Conservation (phyloP, 2,797 vertebrate genomes). For the Anguilla pacifica region DNA sequence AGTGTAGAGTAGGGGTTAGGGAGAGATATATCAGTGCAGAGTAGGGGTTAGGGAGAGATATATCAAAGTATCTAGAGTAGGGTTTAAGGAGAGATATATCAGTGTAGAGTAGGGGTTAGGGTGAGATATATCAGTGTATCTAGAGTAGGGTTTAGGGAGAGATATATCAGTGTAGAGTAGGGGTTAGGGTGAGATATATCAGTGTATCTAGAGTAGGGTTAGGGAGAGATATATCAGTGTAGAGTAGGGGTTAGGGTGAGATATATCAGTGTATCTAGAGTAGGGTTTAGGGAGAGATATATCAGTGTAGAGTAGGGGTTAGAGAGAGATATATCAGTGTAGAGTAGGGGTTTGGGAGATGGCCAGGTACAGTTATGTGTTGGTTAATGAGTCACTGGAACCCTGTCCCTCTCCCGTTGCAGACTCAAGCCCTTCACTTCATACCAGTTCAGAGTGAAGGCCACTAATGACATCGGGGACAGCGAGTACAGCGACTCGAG, state of each 20-base stretch:
- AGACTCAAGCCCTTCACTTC: constrained; percentile 81
- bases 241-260: no score
- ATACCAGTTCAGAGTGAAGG: constrained; percentile 85
- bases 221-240: no score
- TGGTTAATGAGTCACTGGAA: neutral
- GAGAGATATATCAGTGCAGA: no score
- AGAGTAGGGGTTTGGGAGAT: neutral
- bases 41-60: no score
- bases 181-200: neutral
- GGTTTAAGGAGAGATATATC: no score
- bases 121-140: no score
- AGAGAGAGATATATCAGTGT: neutral
- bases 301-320: no score
- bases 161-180: neutral
- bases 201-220: neutral
- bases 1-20: neutral
- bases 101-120: no score
- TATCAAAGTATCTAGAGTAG: no score
- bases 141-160: neutral
- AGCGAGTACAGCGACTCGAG: constrained; percentile 85
- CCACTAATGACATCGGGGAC: constrained; percentile 86
- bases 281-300: no score
- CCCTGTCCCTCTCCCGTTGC: neutral
- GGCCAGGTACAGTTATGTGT: neutral
- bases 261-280: no score